Conservation (phyloP, 2,888 invertebrate genomes). For the Orthosia gracilis region DNA sequence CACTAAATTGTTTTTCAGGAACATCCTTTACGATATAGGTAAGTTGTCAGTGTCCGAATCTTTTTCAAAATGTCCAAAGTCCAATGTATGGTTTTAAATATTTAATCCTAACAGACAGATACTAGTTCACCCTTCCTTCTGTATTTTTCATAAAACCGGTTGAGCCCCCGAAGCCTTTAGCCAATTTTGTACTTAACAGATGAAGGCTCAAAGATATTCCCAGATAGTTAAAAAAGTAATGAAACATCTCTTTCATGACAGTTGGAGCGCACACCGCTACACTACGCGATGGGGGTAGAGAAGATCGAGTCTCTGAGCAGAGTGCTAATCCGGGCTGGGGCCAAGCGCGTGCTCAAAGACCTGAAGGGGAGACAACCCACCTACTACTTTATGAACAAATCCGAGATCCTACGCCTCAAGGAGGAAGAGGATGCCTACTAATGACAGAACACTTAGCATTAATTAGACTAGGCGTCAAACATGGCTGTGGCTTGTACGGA, state of each 20-base stretch:
- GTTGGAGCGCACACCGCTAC: conserved; percentile 97
- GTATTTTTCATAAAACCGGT: not conserved
- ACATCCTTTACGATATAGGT: too few species aligned
- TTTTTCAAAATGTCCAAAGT: too few species aligned
- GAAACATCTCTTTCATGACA: conserved; percentile 77
- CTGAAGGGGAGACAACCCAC: conserved; percentile 97
- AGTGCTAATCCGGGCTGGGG: conserved; percentile 95
- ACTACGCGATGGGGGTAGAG: conserved; percentile 97
- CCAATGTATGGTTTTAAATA: too few species aligned
- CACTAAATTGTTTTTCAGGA: not conserved
- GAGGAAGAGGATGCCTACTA: conserved; percentile 95
- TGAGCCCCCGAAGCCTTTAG: not conserved
- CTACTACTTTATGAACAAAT: conserved; percentile 98
- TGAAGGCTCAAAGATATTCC: not conserved
- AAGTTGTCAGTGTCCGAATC: too few species aligned
- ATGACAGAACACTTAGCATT: conserved; percentile 39
- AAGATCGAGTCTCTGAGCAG: conserved; percentile 95
- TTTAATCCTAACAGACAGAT: too few species aligned
- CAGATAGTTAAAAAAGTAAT: not conserved
- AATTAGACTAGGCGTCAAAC: conserved; percentile 57
- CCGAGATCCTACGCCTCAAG: conserved; percentile 95
- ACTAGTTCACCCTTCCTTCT: too few species aligned
- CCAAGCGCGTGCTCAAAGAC: conserved; percentile 96
- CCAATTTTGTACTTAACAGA: not conserved
- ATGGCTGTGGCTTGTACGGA: conserved; percentile 70